These are phyloP conservation scores for Chaenogobius annularis DNA, from an alignment of 2,113 vertebrate species.

Conservation along the genomic window DNA sequence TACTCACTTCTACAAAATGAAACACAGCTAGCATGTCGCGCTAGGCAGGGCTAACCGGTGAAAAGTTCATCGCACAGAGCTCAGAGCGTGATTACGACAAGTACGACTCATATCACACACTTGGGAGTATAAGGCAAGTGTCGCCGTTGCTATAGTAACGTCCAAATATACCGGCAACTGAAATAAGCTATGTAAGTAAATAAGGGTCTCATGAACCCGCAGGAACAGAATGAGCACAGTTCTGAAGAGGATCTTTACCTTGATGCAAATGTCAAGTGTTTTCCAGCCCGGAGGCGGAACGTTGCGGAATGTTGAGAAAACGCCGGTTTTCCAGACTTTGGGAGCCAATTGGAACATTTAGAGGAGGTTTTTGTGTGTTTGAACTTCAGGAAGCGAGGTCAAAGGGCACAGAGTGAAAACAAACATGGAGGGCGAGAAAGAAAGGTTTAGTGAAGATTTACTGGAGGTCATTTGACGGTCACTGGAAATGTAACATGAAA, in stretches of 20 bases:
- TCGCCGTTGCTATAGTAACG: too few relatives aligned
- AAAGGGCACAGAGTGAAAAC: slow-evolving; percentile 3
- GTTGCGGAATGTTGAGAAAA: slow-evolving; percentile 35
- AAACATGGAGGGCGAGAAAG: slow-evolving; percentile 9
- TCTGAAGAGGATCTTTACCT: slow-evolving; percentile 1
- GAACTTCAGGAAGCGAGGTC: slow-evolving; percentile 9
- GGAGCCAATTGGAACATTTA: slow-evolving; percentile 44
- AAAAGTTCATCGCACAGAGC: too few relatives aligned
- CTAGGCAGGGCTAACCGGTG: too few relatives aligned
- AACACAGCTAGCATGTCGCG: too few relatives aligned
- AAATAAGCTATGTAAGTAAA: too few relatives aligned
- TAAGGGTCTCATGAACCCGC: too few relatives aligned
- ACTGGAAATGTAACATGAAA: neutral
- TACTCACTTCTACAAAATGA: too few relatives aligned
- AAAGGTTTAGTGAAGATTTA: neutral
- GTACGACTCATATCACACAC: too few relatives aligned
- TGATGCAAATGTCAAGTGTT: too few relatives aligned
- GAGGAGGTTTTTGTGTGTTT: slow-evolving; percentile 22
- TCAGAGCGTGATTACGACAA: too few relatives aligned
- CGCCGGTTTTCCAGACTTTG: slow-evolving; percentile 36
- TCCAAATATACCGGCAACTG: too few relatives aligned
- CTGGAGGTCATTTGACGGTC: neutral
- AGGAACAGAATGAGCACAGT: neutral
- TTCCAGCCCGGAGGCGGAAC: slow-evolving; percentile 44
- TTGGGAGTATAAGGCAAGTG: too few relatives aligned